These are phyloP conservation scores for Philereme transversata DNA, from an alignment of 2,888 invertebrate genomes.

Conservation along the genomic window DNA sequence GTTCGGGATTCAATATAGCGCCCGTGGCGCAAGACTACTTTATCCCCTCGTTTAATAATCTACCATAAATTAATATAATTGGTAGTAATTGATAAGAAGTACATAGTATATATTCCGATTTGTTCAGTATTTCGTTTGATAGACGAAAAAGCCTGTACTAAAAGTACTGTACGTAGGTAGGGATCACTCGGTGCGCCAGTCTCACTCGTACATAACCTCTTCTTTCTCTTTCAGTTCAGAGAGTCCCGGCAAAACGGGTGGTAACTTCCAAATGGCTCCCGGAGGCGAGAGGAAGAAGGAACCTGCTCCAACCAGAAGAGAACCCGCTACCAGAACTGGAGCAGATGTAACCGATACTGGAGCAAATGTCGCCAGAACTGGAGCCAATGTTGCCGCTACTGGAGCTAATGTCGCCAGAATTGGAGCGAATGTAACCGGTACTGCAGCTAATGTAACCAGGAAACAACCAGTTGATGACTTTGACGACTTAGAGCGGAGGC, in stretches of 20 bases:
- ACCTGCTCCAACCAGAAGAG: neutral
- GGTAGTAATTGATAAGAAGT: too few relatives aligned
- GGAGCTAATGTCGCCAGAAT: neutral
- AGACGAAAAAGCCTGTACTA: too few relatives aligned
- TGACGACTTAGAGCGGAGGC: conserved; percentile 60
- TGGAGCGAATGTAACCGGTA: neutral
- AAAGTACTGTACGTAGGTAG: too few relatives aligned
- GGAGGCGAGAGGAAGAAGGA: conserved; percentile 61
- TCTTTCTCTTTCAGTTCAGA: conserved; percentile 50
- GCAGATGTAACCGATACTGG: neutral
- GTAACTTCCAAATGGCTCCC: conserved; percentile 71
- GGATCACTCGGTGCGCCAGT: too few relatives aligned
- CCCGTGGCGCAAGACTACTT: too few relatives aligned
- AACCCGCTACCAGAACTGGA: neutral
- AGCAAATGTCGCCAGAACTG: neutral
- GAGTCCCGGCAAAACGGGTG: conserved; percentile 57
- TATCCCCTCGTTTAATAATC: too few relatives aligned
- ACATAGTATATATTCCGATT: too few relatives aligned
- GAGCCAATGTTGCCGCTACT: neutral
- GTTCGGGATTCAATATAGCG: too few relatives aligned
- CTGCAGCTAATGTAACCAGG: neutral
- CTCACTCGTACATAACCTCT: too few relatives aligned
- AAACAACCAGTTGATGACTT: conserved; percentile 11
- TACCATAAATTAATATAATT: too few relatives aligned
- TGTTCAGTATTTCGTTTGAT: too few relatives aligned